phyloP scores from a whole-genome alignment of 2,888 invertebrate genomes.

The Stenchaetothrips biformis region DNA sequence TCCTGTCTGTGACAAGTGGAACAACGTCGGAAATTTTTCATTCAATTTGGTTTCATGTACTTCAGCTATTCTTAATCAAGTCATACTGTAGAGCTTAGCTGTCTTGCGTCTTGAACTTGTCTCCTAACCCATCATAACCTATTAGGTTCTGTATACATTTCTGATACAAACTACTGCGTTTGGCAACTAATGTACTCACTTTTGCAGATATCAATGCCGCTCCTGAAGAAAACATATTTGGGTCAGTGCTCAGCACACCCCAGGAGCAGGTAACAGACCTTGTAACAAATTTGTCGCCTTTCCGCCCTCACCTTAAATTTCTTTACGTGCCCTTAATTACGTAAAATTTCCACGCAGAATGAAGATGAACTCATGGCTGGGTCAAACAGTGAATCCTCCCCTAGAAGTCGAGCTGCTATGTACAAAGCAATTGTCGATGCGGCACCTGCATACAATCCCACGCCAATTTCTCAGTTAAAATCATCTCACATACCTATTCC shows the following conservation, averaged over 20 bases:
- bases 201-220: background rate
- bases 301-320: too few species aligned
- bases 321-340: background rate
- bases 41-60: too few species aligned
- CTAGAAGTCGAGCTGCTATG: background rate
- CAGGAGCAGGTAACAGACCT: background rate
- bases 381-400: background rate
- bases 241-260: background rate
- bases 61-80: too few species aligned
- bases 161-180: background rate
- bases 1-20: too few species aligned
- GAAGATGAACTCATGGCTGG: background rate
- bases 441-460: constrained; percentile 56
- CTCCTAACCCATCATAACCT: background rate
- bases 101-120: background rate
- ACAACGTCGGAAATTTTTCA: too few species aligned
- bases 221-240: background rate
- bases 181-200: background rate
- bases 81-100: too few species aligned
- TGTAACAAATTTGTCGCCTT: background rate
- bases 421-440: constrained; percentile 31
- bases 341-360: background rate
- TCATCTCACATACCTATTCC: constrained; percentile 40
- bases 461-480: constrained; percentile 58
- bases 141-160: background rate